Evolutionary conservation across 2,888 invertebrate species (phyloP).

Genomic region (Scaptomyza cyrtandrae): DNA sequence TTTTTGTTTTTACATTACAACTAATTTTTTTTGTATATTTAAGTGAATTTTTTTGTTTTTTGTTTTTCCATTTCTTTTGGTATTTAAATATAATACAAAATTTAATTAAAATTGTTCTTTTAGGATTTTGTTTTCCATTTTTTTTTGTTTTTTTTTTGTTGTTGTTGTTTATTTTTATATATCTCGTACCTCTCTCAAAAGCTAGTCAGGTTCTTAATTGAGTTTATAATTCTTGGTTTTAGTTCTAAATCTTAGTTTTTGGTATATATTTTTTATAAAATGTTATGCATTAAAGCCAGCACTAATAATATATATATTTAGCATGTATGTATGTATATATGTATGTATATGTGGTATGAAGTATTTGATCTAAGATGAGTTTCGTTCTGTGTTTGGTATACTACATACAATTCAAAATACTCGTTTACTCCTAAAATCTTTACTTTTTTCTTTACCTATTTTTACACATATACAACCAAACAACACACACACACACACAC

Average conservation of each 20-base stretch:
- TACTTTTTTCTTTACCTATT: conserved; percentile 8
- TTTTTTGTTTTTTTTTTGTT: conserved; percentile 10
- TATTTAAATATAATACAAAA: conserved; percentile 69
- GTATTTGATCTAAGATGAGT: neutral
- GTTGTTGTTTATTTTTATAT: conserved; percentile 31
- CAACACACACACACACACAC: conserved; percentile 2
- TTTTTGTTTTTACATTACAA: conserved; percentile 36
- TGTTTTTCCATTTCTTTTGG: neutral
- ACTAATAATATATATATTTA: conserved; percentile 37
- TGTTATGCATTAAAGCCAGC: conserved; percentile 45
- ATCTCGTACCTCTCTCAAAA: conserved; percentile 63
- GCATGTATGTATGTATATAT: neutral
- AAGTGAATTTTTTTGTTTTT: conserved; percentile 40
- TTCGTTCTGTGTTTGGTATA: too few relatives aligned
- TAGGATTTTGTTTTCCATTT: conserved; percentile 7
- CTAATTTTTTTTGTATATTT: conserved; percentile 52
- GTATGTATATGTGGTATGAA: conserved; percentile 36
- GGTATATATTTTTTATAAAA: conserved; percentile 33
- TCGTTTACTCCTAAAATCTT: conserved; percentile 12
- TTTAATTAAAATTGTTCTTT: conserved; percentile 71
- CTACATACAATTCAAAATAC: too few relatives aligned
- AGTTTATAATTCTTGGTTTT: conserved; percentile 40
- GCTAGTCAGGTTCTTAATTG: conserved; percentile 78
- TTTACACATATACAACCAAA: conserved; percentile 24
- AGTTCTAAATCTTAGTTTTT: neutral